Percentiles rank a stretch among this genome's conserved stretches.
These are phyloP conservation scores for Temnopleurus reevesii DNA, from an alignment of 53 echinoderm and acorn worm genomes.

Conservation along the genomic window DNA sequence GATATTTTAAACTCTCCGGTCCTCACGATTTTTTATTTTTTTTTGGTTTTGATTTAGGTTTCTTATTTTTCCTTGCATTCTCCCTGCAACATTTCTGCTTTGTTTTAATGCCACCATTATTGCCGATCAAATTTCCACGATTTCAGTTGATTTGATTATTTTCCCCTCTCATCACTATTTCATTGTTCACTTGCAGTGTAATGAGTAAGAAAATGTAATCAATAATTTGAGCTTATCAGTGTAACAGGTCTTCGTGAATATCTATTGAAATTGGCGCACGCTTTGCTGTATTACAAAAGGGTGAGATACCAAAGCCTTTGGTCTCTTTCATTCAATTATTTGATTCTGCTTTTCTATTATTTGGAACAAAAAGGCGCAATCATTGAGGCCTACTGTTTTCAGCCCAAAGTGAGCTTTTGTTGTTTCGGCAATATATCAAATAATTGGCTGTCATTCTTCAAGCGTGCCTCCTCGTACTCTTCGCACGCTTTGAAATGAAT, in stretches of 20 bases:
- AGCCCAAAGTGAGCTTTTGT: conserved; percentile 44
- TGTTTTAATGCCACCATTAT: too few relatives aligned
- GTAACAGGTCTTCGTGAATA: conserved; percentile 38
- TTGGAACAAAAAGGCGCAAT: conserved; percentile 45
- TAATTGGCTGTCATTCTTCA: conserved; percentile 59
- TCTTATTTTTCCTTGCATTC: too few relatives aligned
- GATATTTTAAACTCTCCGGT: too few relatives aligned
- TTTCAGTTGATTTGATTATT: conserved; percentile 28
- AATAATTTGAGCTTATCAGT: conserved; percentile 39
- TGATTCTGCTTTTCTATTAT: not conserved
- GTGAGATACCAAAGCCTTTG: conserved; percentile 28
- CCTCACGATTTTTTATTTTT: too few relatives aligned
- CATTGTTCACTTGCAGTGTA: conserved; percentile 18
- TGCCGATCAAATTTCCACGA: not conserved
- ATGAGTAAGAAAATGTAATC: conserved; percentile 16
- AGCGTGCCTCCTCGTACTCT: conserved; percentile 37
- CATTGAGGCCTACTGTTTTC: conserved; percentile 36
- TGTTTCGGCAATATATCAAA: conserved; percentile 56
- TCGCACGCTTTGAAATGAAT: conserved; percentile 52
- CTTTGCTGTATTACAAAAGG: conserved; percentile 17
- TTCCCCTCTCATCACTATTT: conserved; percentile 30
- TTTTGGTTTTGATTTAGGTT: too few relatives aligned
- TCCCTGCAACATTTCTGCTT: too few relatives aligned
- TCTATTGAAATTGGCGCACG: conserved; percentile 27
- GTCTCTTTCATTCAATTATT: conserved; percentile 44